Conservation (phyloP, 2,888 invertebrate species). For the Agriotes lineatus region DNA sequence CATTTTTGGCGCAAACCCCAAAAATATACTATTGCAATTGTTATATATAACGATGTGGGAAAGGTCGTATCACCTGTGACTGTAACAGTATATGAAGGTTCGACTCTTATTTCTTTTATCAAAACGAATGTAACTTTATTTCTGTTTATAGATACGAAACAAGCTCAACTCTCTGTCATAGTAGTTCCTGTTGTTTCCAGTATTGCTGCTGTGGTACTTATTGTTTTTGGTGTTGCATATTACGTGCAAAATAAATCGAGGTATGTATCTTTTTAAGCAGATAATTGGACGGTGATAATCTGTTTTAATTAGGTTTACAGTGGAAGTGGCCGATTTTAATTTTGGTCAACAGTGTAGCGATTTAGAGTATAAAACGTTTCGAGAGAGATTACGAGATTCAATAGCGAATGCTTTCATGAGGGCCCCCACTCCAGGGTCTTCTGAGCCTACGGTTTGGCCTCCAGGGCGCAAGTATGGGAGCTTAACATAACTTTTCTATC, state of each 20-base stretch:
- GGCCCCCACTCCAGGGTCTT: constrained; percentile 56
- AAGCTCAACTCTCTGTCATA: constrained; percentile 88
- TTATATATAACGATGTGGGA: constrained; percentile 83
- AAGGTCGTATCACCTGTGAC: constrained; percentile 77
- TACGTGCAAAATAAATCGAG: constrained; percentile 85
- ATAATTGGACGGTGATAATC: not conserved
- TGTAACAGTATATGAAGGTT: constrained; percentile 89
- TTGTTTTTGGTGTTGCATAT: constrained; percentile 90
- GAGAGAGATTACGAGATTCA: constrained; percentile 84
- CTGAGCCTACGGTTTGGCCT: constrained; percentile 63
- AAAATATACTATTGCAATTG: constrained; percentile 81
- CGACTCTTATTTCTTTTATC: no score
- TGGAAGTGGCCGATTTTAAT: constrained; percentile 93
- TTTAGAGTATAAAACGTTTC: constrained; percentile 89
- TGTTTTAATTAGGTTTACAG: constrained; percentile 72
- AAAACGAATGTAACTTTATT: no score
- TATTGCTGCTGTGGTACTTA: constrained; percentile 82
- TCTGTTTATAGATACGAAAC: constrained; percentile 73
- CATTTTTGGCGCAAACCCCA: constrained; percentile 79
- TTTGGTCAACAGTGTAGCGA: constrained; percentile 85
- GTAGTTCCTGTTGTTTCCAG: constrained; percentile 89
- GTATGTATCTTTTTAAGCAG: constrained; percentile 62
- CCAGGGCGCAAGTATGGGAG: constrained; percentile 70
- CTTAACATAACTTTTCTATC: constrained; percentile 56
- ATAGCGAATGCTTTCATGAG: constrained; percentile 73